A percentile compares a stretch with the other conserved stretches of the same genome.
These are phyloP conservation scores for Scomber japonicus DNA, from an alignment of 2,113 vertebrate genomes.

Conservation along the genomic window DNA sequence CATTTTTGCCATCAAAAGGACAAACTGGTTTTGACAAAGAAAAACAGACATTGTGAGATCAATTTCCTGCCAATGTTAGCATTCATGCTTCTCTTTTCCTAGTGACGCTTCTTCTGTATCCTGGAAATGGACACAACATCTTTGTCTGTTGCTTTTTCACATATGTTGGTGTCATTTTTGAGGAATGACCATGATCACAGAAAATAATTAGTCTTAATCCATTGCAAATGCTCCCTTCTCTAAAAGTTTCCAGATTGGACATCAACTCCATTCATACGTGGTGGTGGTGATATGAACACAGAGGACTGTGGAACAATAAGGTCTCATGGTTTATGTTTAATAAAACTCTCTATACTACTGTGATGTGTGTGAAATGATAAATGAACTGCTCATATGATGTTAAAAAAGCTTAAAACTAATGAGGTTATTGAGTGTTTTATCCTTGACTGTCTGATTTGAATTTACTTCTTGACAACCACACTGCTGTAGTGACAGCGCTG, in stretches of 20 bases:
- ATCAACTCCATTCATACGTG: slow-evolving; percentile 5
- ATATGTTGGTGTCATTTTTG: slow-evolving; percentile 57
- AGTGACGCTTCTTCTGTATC: slow-evolving; percentile 10
- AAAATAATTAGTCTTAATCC: slow-evolving; percentile 68
- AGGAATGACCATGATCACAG: slow-evolving; percentile 61
- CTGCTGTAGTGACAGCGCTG: slow-evolving; percentile 36
- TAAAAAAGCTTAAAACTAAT: slow-evolving; percentile 29
- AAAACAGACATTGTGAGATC: slow-evolving; percentile 2
- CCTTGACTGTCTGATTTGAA: slow-evolving; percentile 48
- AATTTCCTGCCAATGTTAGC: too few relatives aligned
- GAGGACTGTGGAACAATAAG: slow-evolving; percentile 12
- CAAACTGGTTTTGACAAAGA: slow-evolving; percentile 1
- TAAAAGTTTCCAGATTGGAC: slow-evolving; percentile 57
- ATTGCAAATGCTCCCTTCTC: slow-evolving; percentile 50
- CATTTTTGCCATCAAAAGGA: neutral
- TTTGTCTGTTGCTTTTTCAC: slow-evolving; percentile 31
- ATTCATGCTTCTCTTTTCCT: slow-evolving; percentile 8
- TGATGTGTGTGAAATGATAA: slow-evolving; percentile 16
- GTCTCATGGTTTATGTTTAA: slow-evolving; percentile 27
- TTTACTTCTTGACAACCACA: slow-evolving; percentile 33
- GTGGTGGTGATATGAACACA: slow-evolving; percentile 17
- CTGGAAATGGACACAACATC: slow-evolving; percentile 21
- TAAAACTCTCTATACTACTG: neutral
- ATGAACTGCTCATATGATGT: slow-evolving; percentile 20
- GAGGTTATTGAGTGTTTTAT: slow-evolving; percentile 20